Evolutionary conservation across 2,797 vertebrate genomes (phyloP).

Genomic region (Cyprinella venusta): DNA sequence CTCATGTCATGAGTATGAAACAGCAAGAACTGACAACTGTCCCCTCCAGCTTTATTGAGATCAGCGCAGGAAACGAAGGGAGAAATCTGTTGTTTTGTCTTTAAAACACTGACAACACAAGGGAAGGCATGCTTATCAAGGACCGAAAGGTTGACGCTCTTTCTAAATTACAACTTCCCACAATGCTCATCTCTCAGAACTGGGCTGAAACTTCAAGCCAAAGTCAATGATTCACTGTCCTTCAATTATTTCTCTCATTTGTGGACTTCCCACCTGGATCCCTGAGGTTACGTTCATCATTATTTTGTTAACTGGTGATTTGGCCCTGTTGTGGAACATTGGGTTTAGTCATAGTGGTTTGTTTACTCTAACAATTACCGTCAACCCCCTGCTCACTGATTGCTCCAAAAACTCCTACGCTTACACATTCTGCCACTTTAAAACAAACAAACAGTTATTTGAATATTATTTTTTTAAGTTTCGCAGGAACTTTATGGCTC

Average conservation of each 20-base stretch:
- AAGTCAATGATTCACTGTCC: constrained; percentile 62
- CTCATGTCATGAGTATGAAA: constrained; percentile 12
- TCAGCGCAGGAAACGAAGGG: neutral
- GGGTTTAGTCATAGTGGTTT: constrained; percentile 46
- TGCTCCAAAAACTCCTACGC: constrained; percentile 22
- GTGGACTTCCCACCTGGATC: constrained; percentile 39
- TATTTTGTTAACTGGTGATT: constrained; percentile 45
- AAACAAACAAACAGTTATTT: constrained; percentile 22
- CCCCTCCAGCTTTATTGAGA: neutral
- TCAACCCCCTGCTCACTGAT: constrained; percentile 5
- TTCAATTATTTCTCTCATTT: constrained; percentile 71
- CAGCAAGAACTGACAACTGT: constrained; percentile 11
- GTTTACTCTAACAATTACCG: constrained; percentile 61
- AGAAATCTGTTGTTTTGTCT: constrained; percentile 32
- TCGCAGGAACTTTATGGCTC: neutral
- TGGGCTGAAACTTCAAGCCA: constrained; percentile 54
- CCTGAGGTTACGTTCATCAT: constrained; percentile 37
- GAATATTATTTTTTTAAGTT: neutral
- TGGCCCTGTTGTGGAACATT: constrained; percentile 10
- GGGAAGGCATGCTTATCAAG: constrained; percentile 28
- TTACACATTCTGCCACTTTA: constrained; percentile 16
- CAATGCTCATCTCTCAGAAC: constrained; percentile 65
- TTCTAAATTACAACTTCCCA: constrained; percentile 57
- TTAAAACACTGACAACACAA: constrained; percentile 30
- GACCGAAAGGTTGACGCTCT: neutral